These are phyloP conservation scores for Sturnira hondurensis DNA, from an alignment of 2,113 vertebrate genomes.

Conservation along the genomic window DNA sequence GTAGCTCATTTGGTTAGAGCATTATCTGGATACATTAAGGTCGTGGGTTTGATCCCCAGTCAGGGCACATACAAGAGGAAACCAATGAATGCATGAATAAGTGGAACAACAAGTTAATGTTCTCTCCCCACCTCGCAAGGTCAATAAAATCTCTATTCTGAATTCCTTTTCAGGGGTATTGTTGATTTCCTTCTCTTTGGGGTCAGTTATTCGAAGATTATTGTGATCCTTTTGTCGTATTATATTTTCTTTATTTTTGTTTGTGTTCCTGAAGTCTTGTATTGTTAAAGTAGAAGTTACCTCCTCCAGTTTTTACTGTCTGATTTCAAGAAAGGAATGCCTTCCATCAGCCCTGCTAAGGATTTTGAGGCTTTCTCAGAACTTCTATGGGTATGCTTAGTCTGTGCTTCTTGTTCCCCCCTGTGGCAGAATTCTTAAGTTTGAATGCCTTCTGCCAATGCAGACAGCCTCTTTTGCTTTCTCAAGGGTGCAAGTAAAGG, in stretches of 20 bases:
- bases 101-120: too few species aligned
- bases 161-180: neutral
- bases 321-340: neutral
- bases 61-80: too few species aligned
- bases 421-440: neutral
- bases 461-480: neutral
- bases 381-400: neutral
- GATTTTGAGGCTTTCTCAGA: neutral
- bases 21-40: too few species aligned
- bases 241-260: neutral
- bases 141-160: too few species aligned
- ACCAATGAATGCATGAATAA: too few species aligned
- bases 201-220: neutral
- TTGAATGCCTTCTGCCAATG: neutral
- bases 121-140: too few species aligned
- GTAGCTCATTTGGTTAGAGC: too few species aligned
- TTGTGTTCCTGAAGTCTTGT: neutral
- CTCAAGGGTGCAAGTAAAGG: neutral
- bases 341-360: neutral
- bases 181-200: neutral
- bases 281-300: neutral
- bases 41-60: too few species aligned
- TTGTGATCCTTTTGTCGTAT: neutral
- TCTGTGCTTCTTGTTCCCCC: neutral
- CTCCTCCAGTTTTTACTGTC: neutral